These are phyloP conservation scores for Mohoua ochrocephala DNA, from an alignment of 2,113 vertebrate genomes.

Conservation along the genomic window DNA sequence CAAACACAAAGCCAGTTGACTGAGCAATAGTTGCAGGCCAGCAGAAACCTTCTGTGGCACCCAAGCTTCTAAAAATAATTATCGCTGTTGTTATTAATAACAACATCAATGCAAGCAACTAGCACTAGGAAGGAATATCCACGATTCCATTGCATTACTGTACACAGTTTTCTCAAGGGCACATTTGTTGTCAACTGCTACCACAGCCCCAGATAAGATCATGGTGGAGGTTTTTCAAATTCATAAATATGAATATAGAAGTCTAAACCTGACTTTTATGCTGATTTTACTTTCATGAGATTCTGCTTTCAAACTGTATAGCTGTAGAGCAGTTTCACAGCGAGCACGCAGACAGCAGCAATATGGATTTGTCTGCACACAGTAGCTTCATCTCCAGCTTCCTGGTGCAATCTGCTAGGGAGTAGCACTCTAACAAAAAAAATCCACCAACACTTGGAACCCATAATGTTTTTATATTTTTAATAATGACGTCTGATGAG, in stretches of 20 bases:
- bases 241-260: conserved; percentile 71
- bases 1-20: not conserved
- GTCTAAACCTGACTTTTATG: conserved; percentile 63
- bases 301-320: conserved; percentile 64
- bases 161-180: conserved; percentile 62
- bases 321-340: conserved; percentile 48
- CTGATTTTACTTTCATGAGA: conserved; percentile 72
- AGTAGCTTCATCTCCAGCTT: conserved; percentile 31
- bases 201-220: conserved; percentile 63
- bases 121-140: not conserved
- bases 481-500: not conserved
- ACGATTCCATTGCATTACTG: not conserved
- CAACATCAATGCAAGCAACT: not conserved
- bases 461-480: not conserved
- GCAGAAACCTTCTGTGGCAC: conserved; percentile 12
- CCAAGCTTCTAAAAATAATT: not conserved
- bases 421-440: not conserved
- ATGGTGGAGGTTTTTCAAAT: conserved; percentile 62
- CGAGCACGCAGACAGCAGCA: conserved; percentile 28
- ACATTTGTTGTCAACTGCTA: conserved; percentile 66
- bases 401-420: not conserved
- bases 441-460: not conserved
- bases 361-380: conserved; percentile 50
- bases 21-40: conserved; percentile 15
- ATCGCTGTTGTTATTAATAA: conserved; percentile 12